A percentile compares a stretch with the other conserved stretches of the same genome.
Evolutionary conservation across 37 sponge, comb jelly and placozoan genomes (phyloP).

Genomic region (Bolinopsis microptera): DNA sequence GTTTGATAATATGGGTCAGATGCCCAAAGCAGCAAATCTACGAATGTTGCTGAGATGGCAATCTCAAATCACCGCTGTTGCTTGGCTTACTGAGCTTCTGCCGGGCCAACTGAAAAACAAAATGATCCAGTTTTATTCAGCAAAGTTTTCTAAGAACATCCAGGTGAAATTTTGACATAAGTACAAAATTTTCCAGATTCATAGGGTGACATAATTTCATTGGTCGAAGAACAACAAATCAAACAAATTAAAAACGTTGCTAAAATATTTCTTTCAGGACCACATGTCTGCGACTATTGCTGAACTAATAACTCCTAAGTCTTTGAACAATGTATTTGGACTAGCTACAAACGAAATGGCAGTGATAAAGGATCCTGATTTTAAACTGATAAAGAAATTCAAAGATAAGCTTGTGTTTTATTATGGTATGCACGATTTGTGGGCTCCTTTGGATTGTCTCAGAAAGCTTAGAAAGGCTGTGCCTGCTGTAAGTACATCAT

Average conservation of each 20-base stretch:
- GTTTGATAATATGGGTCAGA: conserved; percentile 56
- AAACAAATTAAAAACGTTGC: too few relatives aligned
- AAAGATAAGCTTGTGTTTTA: conserved; percentile 54
- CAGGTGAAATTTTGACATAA: neutral
- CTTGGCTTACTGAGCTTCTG: conserved; percentile 9
- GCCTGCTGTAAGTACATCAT: conserved; percentile 14
- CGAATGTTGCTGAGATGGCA: neutral
- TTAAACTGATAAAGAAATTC: conserved; percentile 23
- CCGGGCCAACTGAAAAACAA: neutral
- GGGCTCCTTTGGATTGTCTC: conserved; percentile 50
- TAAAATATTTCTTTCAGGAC: conserved; percentile 27
- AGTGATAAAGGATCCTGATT: conserved; percentile 19
- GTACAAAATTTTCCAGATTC: too few relatives aligned
- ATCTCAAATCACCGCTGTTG: neutral
- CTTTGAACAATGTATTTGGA: conserved; percentile 52
- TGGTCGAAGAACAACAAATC: too few relatives aligned
- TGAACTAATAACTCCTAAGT: conserved; percentile 35
- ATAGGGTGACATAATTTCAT: too few relatives aligned
- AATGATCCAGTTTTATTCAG: conserved; percentile 56
- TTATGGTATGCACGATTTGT: conserved; percentile 55
- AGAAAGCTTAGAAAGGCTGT: conserved; percentile 29
- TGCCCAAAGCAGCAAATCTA: conserved; percentile 55
- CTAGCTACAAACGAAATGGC: conserved; percentile 10
- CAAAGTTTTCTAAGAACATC: conserved; percentile 26
- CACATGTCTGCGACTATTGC: conserved; percentile 17